Conservation (phyloP, 2,888 invertebrate species). For the Euspilapteryx auroguttella region DNA sequence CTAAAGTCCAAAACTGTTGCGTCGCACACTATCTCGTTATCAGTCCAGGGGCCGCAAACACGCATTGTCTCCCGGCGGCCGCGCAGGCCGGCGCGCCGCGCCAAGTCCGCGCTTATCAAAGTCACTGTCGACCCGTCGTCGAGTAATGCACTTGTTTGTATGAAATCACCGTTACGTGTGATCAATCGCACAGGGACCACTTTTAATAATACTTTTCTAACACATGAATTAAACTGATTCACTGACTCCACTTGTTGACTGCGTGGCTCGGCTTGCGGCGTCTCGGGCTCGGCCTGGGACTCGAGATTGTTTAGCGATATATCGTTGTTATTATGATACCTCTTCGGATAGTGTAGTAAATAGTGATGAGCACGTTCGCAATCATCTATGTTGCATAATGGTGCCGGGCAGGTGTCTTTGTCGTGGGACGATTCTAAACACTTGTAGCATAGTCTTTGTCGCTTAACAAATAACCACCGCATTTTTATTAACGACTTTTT, state of each 20-base stretch:
- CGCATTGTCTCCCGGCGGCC: slow-evolving; percentile 3
- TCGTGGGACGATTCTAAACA: no score
- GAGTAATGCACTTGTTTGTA: not conserved
- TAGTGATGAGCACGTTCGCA: not conserved
- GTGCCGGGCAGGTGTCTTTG: not conserved
- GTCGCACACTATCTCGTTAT: not conserved
- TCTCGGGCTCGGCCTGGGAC: no score
- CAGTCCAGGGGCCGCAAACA: slow-evolving; percentile 3
- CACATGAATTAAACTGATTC: no score
- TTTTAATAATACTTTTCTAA: slow-evolving; percentile 2
- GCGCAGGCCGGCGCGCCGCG: slow-evolving; percentile 3
- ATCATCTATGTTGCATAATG: not conserved
- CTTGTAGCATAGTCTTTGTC: not conserved
- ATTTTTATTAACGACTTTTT: not conserved
- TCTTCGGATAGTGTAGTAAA: not conserved
- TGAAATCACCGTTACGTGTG: not conserved
- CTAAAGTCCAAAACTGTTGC: not conserved
- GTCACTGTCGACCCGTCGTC: slow-evolving; percentile 3
- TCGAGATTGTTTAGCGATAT: not conserved
- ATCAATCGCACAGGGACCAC: slow-evolving; percentile 1
- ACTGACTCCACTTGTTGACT: not conserved
- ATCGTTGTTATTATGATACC: not conserved
- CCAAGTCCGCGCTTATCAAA: slow-evolving; percentile 1
- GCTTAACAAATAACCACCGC: not conserved
- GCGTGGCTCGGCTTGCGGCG: not conserved